These are phyloP conservation scores for Patella pellucida DNA, from an alignment of 2,888 invertebrate species.

Conservation along the genomic window DNA sequence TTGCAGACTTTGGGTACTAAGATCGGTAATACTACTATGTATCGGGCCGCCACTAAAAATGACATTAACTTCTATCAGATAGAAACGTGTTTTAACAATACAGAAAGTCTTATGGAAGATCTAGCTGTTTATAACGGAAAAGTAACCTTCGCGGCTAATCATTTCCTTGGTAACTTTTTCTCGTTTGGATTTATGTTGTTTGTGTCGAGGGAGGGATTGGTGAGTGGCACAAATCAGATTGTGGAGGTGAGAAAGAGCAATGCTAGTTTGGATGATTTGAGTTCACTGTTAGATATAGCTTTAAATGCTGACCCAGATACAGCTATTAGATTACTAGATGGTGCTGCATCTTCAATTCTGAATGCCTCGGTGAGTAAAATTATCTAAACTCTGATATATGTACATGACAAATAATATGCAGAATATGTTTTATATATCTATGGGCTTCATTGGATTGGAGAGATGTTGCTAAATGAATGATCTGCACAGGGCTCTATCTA, in stretches of 20 bases:
- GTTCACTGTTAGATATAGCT: constrained; percentile 39
- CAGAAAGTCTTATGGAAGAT: constrained; percentile 36
- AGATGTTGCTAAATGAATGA: too few species aligned
- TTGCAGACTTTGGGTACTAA: constrained; percentile 39
- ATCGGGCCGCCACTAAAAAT: constrained; percentile 48
- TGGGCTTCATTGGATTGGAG: too few species aligned
- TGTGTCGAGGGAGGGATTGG: constrained; percentile 50
- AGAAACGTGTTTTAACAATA: constrained; percentile 46
- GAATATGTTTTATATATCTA: too few species aligned
- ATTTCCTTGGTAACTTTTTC: constrained; percentile 45
- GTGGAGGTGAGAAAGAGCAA: constrained; percentile 44
- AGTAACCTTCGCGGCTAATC: constrained; percentile 51
- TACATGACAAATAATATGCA: too few species aligned
- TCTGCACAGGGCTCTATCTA: too few species aligned
- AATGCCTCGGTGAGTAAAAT: constrained; percentile 30
- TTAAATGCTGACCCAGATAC: constrained; percentile 43
- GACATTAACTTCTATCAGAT: constrained; percentile 52
- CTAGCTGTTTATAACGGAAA: constrained; percentile 48
- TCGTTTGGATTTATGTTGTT: constrained; percentile 55
- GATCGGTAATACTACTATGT: constrained; percentile 45
- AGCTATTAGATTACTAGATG: constrained; percentile 39
- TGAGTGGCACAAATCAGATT: constrained; percentile 35
- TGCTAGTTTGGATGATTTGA: constrained; percentile 38
- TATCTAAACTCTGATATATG: too few species aligned
- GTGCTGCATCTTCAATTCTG: constrained; percentile 41